phyloP scores from a whole-genome alignment of 2,113 vertebrate genomes.

The Oxyura jamaicensis region DNA sequence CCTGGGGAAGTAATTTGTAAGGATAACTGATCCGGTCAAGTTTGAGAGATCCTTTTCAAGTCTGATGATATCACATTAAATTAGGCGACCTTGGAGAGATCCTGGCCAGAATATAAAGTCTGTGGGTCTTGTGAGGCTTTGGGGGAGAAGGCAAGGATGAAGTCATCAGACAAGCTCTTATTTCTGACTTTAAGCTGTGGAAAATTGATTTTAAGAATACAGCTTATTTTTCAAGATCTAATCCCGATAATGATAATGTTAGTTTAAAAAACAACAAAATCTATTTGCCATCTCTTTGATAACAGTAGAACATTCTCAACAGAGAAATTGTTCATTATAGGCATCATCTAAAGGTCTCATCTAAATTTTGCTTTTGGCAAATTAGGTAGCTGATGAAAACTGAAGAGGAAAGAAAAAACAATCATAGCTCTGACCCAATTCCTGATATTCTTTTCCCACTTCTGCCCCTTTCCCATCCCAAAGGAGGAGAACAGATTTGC shows the following conservation, averaged over 20 bases:
- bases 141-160: neutral
- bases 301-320: neutral
- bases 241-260: neutral
- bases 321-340: neutral
- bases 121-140: neutral
- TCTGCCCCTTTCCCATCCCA: neutral
- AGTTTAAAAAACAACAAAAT: neutral
- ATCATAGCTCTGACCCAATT: fast-evolving
- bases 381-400: neutral
- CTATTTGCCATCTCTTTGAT: neutral
- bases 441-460: neutral
- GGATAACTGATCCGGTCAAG: neutral
- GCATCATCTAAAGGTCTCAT: no score
- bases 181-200: neutral
- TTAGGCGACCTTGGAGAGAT: conserved; percentile 17
- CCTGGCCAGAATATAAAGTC: neutral
- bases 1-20: neutral
- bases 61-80: conserved; percentile 10
- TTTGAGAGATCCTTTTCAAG: fast-evolving
- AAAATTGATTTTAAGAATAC: neutral
- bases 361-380: neutral
- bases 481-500: neutral
- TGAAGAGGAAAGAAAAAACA: neutral
- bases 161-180: neutral
- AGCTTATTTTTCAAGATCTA: neutral